A percentile compares a stretch with the other conserved stretches of the same genome.
These are phyloP conservation scores for Amblyteles armatorius DNA, from an alignment of 2,888 invertebrate species.

Conservation along the genomic window DNA sequence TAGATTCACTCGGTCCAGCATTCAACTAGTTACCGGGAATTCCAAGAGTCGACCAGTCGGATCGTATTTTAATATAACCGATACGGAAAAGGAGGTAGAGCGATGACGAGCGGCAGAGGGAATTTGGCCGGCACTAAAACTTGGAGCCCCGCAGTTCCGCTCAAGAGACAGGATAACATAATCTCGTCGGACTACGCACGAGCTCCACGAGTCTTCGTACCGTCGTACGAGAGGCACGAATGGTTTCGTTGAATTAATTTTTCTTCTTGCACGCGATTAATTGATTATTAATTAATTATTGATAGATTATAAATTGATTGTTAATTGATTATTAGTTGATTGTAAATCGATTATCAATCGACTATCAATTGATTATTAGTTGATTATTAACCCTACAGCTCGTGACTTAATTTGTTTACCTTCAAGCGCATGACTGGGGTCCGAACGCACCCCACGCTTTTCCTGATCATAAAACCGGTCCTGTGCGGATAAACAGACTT, in stretches of 20 bases:
- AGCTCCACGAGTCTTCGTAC: constrained; percentile 69
- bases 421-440: too few relatives aligned
- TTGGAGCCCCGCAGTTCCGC: constrained; percentile 72
- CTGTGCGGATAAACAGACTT: too few relatives aligned
- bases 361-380: too few relatives aligned
- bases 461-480: too few relatives aligned
- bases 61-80: constrained; percentile 8
- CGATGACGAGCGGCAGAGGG: constrained; percentile 55
- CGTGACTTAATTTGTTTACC: too few relatives aligned
- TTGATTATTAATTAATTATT: neutral
- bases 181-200: constrained; percentile 73
- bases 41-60: neutral
- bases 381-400: too few relatives aligned
- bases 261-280: neutral
- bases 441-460: too few relatives aligned
- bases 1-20: neutral
- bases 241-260: neutral
- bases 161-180: constrained; percentile 73
- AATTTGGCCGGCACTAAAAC: constrained; percentile 53
- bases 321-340: neutral
- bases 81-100: neutral
- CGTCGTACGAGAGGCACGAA: constrained; percentile 76
- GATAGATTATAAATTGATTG: neutral
- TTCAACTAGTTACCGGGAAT: neutral
- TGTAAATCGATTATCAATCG: neutral